A percentile compares a stretch with the other conserved stretches of the same genome.
These are phyloP conservation scores for Rhagologus leucostigma DNA, from an alignment of 2,113 vertebrate species.

Conservation along the genomic window DNA sequence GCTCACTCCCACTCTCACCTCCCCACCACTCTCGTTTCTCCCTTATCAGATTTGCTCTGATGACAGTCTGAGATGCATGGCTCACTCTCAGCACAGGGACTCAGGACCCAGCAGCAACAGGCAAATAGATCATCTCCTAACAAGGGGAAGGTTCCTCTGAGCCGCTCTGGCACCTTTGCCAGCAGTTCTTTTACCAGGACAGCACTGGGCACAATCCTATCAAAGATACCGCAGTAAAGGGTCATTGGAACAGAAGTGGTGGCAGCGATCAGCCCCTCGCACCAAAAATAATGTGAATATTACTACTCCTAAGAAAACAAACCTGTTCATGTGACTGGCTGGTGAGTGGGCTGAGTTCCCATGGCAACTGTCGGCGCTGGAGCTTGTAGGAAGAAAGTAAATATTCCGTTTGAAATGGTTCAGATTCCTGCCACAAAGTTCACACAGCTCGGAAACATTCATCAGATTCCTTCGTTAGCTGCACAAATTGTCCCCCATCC, in stretches of 20 bases:
- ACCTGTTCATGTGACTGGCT: neutral
- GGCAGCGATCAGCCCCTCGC: neutral
- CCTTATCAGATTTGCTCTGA: neutral
- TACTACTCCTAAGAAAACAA: constrained; percentile 39
- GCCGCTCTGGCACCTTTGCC: neutral
- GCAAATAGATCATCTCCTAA: neutral
- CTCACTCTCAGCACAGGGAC: neutral
- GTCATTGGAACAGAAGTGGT: neutral
- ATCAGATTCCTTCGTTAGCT: neutral
- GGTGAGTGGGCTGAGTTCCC: constrained; percentile 56
- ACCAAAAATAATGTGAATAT: constrained; percentile 27
- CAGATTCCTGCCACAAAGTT: constrained; percentile 18
- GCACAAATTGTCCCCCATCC: neutral
- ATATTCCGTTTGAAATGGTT: constrained; percentile 49
- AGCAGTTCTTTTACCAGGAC: neutral
- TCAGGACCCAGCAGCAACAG: neutral
- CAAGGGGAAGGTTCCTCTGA: neutral
- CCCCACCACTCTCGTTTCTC: neutral
- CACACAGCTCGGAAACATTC: neutral
- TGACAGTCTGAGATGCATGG: neutral
- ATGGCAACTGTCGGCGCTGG: constrained; percentile 35
- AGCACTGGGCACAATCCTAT: neutral
- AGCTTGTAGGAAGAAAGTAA: constrained; percentile 37
- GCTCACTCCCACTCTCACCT: neutral
- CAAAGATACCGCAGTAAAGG: neutral